Evolutionary conservation across 2,113 vertebrate genomes (phyloP), one percentile per base, ranked within the genome.

Genomic region (Chaenocephalus aceratus): DNA sequence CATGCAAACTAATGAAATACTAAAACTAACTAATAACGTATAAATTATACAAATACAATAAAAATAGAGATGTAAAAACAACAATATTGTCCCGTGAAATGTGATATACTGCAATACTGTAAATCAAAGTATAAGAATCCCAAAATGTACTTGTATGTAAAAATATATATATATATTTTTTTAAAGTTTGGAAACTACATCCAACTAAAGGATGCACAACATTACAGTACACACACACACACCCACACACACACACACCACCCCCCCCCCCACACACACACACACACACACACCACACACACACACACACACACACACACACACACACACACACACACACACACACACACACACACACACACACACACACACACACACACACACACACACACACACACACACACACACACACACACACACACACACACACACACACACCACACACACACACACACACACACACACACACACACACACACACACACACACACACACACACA

Each of bases 201-300:
- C 4, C 3, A 3, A 30, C 30, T 30, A 30, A 30, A 30, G 3
- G 26, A 30, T 3, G 3, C 26, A 30, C 26, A 30, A 3, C 26
- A 26, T 26, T 26, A 26, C 26, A 26, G 26, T 26, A 26, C 59
- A 72, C 61, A 61, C 65, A 68, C 34, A 67, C 49, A 70, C 66
- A 56, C 26, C 44, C 57, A 80, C n/a, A 2, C 21, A 23, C n/a
- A 14, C 53, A 5, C 46, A 10, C 11, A 10, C 30, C 41, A 23
- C 21, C 7, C 14, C 6, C 10, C 13, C 57, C 34, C 44, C 64
- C 70, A 71, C 11, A 23, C 21, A 30, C 15, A 63, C 11, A 54
- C 16, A 58, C 6, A 44, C 15, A 63, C 11, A 64, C 16, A 57
- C 6, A 57, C 14, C n/a, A n/a, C n/a, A n/a, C 21, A 11, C 14